These are phyloP conservation scores for Lepilemur ruficaudatus DNA, from an alignment of 2,797 vertebrate species.

Conservation along the genomic window DNA sequence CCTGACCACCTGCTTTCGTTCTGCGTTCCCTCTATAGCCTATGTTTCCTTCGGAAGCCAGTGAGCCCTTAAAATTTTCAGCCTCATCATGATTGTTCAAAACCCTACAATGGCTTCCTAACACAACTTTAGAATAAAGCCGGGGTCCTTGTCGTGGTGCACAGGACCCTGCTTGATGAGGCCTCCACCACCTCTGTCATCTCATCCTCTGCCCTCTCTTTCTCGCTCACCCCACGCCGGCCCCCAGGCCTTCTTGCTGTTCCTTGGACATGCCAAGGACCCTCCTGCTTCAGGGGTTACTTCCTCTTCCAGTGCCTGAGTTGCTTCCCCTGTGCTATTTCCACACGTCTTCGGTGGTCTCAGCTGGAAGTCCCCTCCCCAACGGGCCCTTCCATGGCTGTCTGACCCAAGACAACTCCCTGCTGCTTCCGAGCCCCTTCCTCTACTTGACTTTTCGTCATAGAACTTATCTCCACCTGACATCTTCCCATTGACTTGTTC, in stretches of 20 bases:
- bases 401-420: not conserved
- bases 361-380: not conserved
- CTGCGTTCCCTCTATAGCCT: no score
- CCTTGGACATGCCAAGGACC: not conserved
- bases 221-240: not conserved
- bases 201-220: not conserved
- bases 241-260: not conserved
- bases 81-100: not conserved
- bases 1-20: not conserved
- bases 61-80: not conserved
- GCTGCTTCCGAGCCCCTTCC: not conserved
- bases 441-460: not conserved
- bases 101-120: not conserved
- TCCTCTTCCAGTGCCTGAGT: not conserved
- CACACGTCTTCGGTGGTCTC: not conserved
- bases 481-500: not conserved
- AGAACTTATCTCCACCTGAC: not conserved
- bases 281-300: no score
- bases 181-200: not conserved
- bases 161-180: fast-evolving
- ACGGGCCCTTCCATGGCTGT: not conserved
- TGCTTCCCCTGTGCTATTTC: not conserved
- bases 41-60: not conserved
- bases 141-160: fast-evolving
- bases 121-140: not conserved